Evolutionary conservation across 1,140 invertebrate genomes (phyloP).

Genomic region (Drosophila dunni): DNA sequence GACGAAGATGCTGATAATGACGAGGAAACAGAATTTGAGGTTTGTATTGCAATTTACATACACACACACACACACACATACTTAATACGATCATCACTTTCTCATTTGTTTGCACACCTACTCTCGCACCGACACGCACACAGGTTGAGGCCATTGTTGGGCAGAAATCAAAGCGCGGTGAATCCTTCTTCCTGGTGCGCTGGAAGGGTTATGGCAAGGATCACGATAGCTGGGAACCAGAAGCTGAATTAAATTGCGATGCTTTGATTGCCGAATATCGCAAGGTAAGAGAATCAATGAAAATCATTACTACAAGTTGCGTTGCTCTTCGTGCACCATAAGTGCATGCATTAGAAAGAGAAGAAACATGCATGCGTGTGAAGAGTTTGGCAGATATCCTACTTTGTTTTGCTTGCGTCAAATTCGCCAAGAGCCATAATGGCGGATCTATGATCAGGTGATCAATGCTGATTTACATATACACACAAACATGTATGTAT

Average conservation of each 20-base stretch:
- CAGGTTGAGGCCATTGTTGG: conserved; percentile 90
- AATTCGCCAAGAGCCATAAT: neutral
- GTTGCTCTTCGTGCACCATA: too few species aligned
- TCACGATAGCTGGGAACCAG: conserved; percentile 92
- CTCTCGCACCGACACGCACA: neutral
- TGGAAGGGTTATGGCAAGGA: conserved; percentile 92
- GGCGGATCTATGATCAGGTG: too few species aligned
- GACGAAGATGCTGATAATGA: conserved; percentile 1
- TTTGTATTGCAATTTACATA: conserved; percentile 2
- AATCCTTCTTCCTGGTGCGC: conserved; percentile 90
- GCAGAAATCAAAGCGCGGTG: conserved; percentile 88
- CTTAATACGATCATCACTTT: too few species aligned
- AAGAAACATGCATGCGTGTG: too few species aligned
- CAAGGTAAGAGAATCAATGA: conserved; percentile 46
- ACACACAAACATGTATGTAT: too few species aligned
- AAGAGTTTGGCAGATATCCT: too few species aligned
- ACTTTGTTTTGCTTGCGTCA: neutral
- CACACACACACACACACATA: neutral
- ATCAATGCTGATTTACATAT: too few species aligned
- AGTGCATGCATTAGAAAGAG: too few species aligned
- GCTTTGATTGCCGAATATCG: conserved; percentile 89
- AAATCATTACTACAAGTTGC: too few species aligned
- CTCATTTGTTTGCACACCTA: neutral
- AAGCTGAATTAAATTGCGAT: conserved; percentile 89
- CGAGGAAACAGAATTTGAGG: conserved; percentile 64